Evolutionary conservation across 2,113 vertebrate genomes (phyloP).

Genomic region (Numenius arquata): DNA sequence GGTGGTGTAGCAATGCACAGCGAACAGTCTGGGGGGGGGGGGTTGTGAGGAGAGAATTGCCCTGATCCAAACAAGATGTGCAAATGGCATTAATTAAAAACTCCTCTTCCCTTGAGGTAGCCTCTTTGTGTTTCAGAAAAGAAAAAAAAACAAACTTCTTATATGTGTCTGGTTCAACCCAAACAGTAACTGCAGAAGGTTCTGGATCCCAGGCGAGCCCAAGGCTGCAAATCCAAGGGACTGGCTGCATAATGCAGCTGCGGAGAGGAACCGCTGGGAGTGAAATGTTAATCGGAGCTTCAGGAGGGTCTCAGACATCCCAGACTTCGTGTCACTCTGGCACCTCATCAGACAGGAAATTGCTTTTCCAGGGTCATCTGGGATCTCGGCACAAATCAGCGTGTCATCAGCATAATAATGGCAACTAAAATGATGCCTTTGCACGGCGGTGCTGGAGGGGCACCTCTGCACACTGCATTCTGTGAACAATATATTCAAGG

Average conservation of each 20-base stretch:
- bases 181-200: background rate
- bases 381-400: background rate
- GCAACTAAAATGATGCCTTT: background rate
- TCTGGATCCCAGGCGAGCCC: background rate
- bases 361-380: slow-evolving; percentile 52
- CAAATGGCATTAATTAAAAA: background rate
- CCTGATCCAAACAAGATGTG: background rate
- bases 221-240: background rate
- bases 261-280: background rate
- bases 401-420: background rate
- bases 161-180: background rate
- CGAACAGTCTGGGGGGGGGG: background rate
- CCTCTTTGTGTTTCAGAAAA: background rate
- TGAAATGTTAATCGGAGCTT: slow-evolving; percentile 25
- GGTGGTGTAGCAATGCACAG: background rate
- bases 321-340: slow-evolving; percentile 37
- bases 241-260: background rate
- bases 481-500: background rate
- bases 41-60: background rate
- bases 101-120: background rate
- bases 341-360: slow-evolving; percentile 65
- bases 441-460: background rate
- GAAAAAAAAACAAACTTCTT: background rate
- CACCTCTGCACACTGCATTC: background rate
- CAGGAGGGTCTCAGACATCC: background rate